Evolutionary conservation across 2,888 invertebrate species (phyloP), one percentile per base, ranked within the genome.

Genomic region (Portevinia maculata): DNA sequence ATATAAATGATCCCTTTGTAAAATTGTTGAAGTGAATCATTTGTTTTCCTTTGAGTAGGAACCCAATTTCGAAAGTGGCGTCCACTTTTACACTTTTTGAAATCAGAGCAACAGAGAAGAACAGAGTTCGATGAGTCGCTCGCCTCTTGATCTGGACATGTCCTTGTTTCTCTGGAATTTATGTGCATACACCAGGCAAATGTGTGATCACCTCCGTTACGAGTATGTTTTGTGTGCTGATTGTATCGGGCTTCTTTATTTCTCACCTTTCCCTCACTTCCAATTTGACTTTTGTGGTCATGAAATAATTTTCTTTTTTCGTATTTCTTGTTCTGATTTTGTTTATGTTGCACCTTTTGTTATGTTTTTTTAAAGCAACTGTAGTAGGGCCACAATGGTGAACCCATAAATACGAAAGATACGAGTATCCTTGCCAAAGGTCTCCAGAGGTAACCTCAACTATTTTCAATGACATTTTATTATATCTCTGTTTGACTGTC

Each of bases 211-310:
- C 34, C 57, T 46, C 67, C 46, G 62, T 41, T 57, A 24, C 24
- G 24, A 24, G 24, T 24, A 17, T 37, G 50, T 50, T 60, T 34
- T 28, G 30, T 65, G 52, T 48, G 60, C 55, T 59, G 75, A 81
- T 81, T 81, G 70, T 71, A 81, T 76, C 76, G 28, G 28, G 76
- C 76, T 76, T 76, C 76, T 76, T 81, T 81, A 81, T 81, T 81
- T 81, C 76, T 81, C 81, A 76, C 81, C 76, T 81, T 81, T 76
- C 65, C 60, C 81, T 70, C 55, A 70, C 62, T 75, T 75, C 62
- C 74, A 79, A 70, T 79, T 75, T 79, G 79, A 79, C 79, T 79
- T 74, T 79, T 79, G 79, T 79, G 79, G 79, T 75, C 75, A 75
- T 52, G 75, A 64, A 46, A 64, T 69, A 75, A 69, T 69, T 73